phyloP scores from a whole-genome alignment of 2,113 vertebrate species.

The Catharus minimus region DNA sequence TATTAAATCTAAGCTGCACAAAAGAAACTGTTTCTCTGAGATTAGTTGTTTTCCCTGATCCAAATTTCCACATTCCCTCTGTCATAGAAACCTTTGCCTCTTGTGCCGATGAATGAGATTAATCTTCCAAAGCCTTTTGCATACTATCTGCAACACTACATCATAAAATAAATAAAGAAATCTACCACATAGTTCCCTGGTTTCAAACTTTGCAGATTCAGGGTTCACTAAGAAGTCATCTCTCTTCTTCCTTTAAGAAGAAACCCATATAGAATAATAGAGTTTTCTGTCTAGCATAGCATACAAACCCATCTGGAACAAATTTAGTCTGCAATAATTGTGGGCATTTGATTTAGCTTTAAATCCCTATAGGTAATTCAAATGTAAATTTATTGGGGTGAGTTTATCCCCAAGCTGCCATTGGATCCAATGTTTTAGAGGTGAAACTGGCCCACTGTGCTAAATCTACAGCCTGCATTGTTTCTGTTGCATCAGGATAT shows the following conservation, averaged over 20 bases:
- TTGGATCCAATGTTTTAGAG: not conserved
- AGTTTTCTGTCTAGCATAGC: slow-evolving; percentile 51
- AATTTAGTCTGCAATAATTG: slow-evolving; percentile 56
- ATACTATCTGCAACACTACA: not conserved
- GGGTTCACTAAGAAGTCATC: slow-evolving; percentile 56
- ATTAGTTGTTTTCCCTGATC: not conserved
- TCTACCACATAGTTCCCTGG: not conserved
- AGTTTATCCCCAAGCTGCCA: not conserved
- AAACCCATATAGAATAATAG: slow-evolving; percentile 44
- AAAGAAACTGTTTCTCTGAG: not conserved
- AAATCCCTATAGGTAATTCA: slow-evolving; percentile 55
- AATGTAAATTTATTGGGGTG: slow-evolving; percentile 60
- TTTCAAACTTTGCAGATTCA: slow-evolving; percentile 31
- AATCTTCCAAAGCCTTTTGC: not conserved
- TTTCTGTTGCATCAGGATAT: slow-evolving; percentile 37
- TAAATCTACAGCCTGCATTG: not conserved
- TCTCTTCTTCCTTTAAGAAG: slow-evolving; percentile 29
- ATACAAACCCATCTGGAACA: slow-evolving; percentile 59
- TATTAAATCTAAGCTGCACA: not conserved
- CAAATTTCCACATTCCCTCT: not conserved
- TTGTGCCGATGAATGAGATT: not conserved
- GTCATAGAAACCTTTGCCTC: not conserved
- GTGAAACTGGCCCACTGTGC: not conserved
- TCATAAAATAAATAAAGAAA: slow-evolving; percentile 15
- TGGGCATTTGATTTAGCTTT: slow-evolving; percentile 60